Base-by-base conservation (phyloP, 2,113 vertebrate genomes). In the Progne subis region DNA sequence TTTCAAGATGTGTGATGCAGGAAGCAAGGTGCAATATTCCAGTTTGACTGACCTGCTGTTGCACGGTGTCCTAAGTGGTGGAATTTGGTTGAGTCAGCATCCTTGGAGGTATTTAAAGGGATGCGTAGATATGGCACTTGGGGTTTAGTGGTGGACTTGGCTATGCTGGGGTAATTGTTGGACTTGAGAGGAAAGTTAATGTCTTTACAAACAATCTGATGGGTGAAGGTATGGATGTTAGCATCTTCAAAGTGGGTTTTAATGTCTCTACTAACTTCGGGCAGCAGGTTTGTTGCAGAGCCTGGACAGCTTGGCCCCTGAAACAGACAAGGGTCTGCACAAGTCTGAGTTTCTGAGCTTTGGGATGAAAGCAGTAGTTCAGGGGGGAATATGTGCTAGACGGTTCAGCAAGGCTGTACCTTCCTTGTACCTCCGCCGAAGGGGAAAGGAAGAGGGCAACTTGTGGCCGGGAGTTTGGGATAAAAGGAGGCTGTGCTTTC, bases 391-490 rank as follows among this genome's bases (percentile, higher is more conserved):
- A n/a, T 9, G 10, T 10, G 34, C 3, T 41, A 20, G 59, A 23
- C 4, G 1, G 29, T n/a, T 41, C 4, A 1, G 29, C 34, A 26
- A 52, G 46, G 29, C 46, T 52, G 12, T 41, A 13, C 29, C 23
- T 63, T 77, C 28, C 57, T 16, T 25, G n/a, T 32, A 24, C 34
- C 46, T 50, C 21, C 50, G 46, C 13, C 74, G 50, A 5, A 20
- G 34, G 13, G 46, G 37, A 52, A 41, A 26, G 23, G 13, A 63
- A 41, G 18, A 26, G 8, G 46, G 13, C 16, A 31, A 32, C 9
- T 3, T 60, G 26, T 2, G 1, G 34, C 13, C 3, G 2, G 12
- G 28, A 50, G 37, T 12, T 50, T 20, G 34, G 34, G 10, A n/a
- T 63, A 41, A 41, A n/a, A 52, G 29, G 29, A 63, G 6, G 14